Percentiles rank a stretch among this genome's conserved stretches.
Conservation (phyloP, 2,797 vertebrate genomes). For the Oreochromis mossambicus region DNA sequence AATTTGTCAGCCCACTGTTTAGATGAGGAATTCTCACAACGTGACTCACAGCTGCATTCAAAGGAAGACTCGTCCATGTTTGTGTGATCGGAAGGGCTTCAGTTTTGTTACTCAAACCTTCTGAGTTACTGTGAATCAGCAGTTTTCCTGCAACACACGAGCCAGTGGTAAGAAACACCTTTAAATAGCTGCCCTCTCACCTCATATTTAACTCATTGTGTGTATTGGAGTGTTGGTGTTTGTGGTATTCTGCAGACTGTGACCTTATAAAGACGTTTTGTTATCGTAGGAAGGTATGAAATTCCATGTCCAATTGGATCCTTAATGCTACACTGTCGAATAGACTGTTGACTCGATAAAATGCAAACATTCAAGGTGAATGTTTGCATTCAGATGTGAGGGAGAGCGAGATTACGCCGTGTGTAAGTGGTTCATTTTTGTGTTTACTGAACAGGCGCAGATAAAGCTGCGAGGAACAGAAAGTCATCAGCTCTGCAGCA, state of each 20-base stretch:
- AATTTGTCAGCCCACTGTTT: slow-evolving; percentile 42
- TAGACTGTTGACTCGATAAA: background rate
- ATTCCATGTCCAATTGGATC: background rate
- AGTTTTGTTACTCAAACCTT: slow-evolving; percentile 25
- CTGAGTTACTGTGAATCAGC: slow-evolving; percentile 31
- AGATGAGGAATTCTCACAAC: slow-evolving; percentile 57
- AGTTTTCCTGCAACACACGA: background rate
- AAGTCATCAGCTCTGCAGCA: background rate
- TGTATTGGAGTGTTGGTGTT: background rate
- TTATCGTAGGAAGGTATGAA: background rate
- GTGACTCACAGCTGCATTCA: slow-evolving; percentile 63
- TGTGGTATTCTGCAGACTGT: background rate
- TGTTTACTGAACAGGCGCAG: slow-evolving; percentile 3
- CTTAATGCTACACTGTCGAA: background rate
- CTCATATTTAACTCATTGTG: background rate
- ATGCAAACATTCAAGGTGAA: background rate
- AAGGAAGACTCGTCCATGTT: slow-evolving; percentile 27
- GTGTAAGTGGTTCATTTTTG: background rate
- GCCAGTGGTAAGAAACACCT: background rate
- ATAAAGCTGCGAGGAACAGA: background rate
- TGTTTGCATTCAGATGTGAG: background rate
- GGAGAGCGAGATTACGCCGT: background rate
- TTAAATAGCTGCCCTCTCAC: slow-evolving; percentile 6
- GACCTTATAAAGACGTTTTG: background rate
- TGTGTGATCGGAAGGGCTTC: slow-evolving; percentile 37